Conservation (phyloP, 2,888 invertebrate species). For the Ophonus ardosiacus region DNA sequence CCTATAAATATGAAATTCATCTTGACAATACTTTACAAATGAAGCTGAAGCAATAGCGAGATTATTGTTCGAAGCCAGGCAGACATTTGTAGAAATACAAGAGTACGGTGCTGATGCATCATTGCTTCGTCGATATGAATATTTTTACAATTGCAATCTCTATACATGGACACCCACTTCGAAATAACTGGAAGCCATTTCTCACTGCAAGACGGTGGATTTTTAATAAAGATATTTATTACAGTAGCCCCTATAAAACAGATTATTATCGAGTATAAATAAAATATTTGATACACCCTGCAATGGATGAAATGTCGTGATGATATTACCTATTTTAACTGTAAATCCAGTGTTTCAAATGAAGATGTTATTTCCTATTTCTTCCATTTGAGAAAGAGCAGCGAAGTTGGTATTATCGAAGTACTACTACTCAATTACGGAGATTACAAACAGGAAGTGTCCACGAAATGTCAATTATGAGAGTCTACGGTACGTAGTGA, state of each 20-base stretch:
- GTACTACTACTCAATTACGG: conserved; percentile 23
- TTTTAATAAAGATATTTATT: background rate
- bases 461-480: conserved; percentile 52
- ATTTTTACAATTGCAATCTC: conserved; percentile 1
- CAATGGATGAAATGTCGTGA: too few relatives aligned
- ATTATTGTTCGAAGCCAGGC: background rate
- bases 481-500: conserved; percentile 12
- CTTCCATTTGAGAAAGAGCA: background rate
- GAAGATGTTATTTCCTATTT: background rate
- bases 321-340: too few relatives aligned
- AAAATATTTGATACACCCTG: too few relatives aligned
- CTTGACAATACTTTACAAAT: conserved; percentile 18
- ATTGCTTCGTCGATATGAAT: background rate
- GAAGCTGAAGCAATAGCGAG: background rate
- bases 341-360: background rate
- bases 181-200: background rate
- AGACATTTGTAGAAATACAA: background rate
- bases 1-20: conserved; percentile 19
- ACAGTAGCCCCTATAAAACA: background rate
- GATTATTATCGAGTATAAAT: background rate
- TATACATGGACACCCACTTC: conserved; percentile 5
- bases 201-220: background rate
- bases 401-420: background rate
- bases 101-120: background rate
- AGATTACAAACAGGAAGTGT: conserved; percentile 47